These are phyloP conservation scores for Latheticus oryzae DNA, from an alignment of 2,888 invertebrate genomes.

Conservation along the genomic window DNA sequence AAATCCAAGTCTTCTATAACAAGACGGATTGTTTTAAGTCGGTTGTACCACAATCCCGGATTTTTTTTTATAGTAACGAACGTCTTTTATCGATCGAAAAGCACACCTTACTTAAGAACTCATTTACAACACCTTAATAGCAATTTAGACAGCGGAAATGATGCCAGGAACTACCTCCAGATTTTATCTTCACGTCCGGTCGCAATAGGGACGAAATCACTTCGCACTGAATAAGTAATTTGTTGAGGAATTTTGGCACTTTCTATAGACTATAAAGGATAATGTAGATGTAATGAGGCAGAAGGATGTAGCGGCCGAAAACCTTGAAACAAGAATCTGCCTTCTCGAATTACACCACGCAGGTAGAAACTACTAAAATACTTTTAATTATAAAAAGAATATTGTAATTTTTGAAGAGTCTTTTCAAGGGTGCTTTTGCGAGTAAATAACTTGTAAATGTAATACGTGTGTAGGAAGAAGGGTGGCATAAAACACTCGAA, in stretches of 20 bases:
- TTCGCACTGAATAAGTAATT: slow-evolving; percentile 11
- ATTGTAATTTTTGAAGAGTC: too few relatives aligned
- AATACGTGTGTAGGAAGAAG: slow-evolving; percentile 8
- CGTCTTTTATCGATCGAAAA: slow-evolving; percentile 26
- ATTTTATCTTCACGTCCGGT: slow-evolving; percentile 57
- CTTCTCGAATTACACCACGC: slow-evolving; percentile 46
- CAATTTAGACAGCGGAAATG: slow-evolving; percentile 51
- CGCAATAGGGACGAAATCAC: slow-evolving; percentile 22
- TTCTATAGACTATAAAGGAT: background rate
- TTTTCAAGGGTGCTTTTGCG: too few relatives aligned
- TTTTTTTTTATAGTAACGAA: background rate
- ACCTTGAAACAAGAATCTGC: slow-evolving; percentile 42
- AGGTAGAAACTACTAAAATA: too few relatives aligned
- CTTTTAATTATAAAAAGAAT: too few relatives aligned
- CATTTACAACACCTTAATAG: slow-evolving; percentile 49
- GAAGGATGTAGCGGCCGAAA: slow-evolving; percentile 43
- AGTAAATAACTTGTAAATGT: slow-evolving; percentile 38
- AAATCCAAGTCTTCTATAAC: slow-evolving; percentile 54
- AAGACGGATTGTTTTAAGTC: slow-evolving; percentile 54
- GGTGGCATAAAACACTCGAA: slow-evolving; percentile 36
- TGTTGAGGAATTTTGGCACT: slow-evolving; percentile 1
- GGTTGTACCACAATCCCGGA: slow-evolving; percentile 40
- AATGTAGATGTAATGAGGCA: slow-evolving; percentile 46
- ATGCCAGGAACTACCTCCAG: slow-evolving; percentile 50
- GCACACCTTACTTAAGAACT: slow-evolving; percentile 51